These are phyloP conservation scores for Ochotona princeps DNA, from an alignment of 2,113 vertebrate species.

Conservation along the genomic window DNA sequence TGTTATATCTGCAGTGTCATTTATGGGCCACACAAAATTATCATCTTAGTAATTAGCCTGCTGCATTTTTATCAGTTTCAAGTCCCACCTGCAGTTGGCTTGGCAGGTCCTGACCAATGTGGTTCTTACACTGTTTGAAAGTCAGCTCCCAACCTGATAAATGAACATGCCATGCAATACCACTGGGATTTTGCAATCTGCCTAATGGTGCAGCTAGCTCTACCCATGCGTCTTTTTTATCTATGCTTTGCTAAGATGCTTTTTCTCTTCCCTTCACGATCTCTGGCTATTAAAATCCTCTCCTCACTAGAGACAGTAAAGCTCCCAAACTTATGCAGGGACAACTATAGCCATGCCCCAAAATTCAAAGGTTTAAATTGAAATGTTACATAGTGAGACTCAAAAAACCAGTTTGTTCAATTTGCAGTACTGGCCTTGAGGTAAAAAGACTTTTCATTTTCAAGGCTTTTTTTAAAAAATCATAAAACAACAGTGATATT, in stretches of 20 bases:
- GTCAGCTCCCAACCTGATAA: not conserved
- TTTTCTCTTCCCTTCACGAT: not conserved
- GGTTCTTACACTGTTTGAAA: no score
- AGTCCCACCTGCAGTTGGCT: no score
- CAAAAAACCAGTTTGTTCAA: not conserved
- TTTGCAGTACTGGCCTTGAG: not conserved
- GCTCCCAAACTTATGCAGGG: not conserved
- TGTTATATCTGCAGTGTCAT: no score
- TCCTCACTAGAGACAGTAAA: not conserved
- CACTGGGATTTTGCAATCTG: not conserved
- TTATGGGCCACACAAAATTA: no score
- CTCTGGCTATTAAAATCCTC: not conserved
- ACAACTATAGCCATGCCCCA: no score
- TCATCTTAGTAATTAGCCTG: no score
- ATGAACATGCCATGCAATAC: not conserved
- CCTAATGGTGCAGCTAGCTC: not conserved
- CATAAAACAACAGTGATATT: not conserved
- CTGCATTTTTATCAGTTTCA: no score
- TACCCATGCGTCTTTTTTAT: not conserved
- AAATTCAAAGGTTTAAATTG: no score
- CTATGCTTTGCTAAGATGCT: not conserved
- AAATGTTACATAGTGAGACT: not conserved
- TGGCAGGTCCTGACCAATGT: no score
- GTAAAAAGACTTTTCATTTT: not conserved
- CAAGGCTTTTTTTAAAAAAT: no score